Base-by-base conservation (phyloP, 2,797 vertebrate genomes). In the Ctenopoma kingsleyae region DNA sequence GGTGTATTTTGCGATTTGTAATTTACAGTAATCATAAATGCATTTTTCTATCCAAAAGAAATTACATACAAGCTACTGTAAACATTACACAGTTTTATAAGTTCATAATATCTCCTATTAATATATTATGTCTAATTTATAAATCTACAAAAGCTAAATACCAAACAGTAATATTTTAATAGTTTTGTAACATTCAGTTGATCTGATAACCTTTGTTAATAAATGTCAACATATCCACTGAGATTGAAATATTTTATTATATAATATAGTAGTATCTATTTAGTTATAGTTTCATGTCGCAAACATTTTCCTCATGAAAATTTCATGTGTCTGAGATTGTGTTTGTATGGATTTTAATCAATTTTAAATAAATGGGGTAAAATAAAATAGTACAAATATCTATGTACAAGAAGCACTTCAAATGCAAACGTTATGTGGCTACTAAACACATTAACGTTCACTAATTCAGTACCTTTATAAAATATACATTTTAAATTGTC, bases 101-200 rank as follows among this genome's bases (percentile, higher is more conserved):
- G 12, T 41, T 15, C 16, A 48, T 8, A n/a, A 11, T 13, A 27
- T 20, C 10, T 38, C 1, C 32, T n/a, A 38, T 59, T 58, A 16
- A 38, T 17, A 22, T 4, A 40, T 16, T 17, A 41, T 5, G 4
- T 16, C 5, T 19, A 19, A 44, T 9, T 8, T 32, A 32, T 32
- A 8, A 3, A 27, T 36, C 17, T 41, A 16, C 4, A 51, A 59
- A 48, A 43, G 43, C 43, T 61, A 19, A 3, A 36, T 30, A 32
- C 19, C 36, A 59, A 25, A 46, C 38, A 66, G 15, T 54, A 74
- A 68, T 67, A 62, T 80, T 54, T 54, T 35, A 36, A 16, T 16
- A 59, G 44, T 19, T 22, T 55, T 62, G 36, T 61, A 65, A 40
- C 16, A 41, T 40, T 57, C 20, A 50, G 27, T 47, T 44, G 46